Conservation (phyloP, 1,140 invertebrate genomes). For the Heliothis virescens region DNA sequence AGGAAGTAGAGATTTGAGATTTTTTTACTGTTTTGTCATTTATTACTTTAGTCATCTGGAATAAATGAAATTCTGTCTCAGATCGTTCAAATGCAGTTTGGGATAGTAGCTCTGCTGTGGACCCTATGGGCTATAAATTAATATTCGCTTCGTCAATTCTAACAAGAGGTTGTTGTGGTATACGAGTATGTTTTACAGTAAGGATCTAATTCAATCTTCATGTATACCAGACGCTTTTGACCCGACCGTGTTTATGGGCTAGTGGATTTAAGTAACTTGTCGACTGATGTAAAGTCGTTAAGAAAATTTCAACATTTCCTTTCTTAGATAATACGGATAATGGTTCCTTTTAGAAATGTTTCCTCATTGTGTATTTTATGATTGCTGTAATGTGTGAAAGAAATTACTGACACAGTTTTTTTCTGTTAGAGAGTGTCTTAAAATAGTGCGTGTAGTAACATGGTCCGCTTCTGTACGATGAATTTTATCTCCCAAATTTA, state of each 20-base stretch:
- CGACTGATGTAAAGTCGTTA: conserved; percentile 4
- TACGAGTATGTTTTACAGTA: too few species aligned
- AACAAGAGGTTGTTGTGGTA: too few species aligned
- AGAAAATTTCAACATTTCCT: neutral
- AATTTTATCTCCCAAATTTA: conserved; percentile 17
- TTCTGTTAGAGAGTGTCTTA: neutral
- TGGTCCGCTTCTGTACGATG: neutral
- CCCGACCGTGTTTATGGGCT: neutral
- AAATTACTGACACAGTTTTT: neutral
- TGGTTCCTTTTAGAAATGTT: conserved; percentile 2
- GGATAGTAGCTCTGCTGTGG: too few species aligned
- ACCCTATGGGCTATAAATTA: too few species aligned
- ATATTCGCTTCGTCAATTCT: too few species aligned
- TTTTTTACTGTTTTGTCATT: neutral
- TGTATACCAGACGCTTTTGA: too few species aligned
- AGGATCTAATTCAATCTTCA: too few species aligned
- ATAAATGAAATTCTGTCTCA: too few species aligned
- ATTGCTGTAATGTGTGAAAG: neutral
- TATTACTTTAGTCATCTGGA: too few species aligned
- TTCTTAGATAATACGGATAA: conserved; percentile 2
- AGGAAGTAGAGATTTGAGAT: neutral
- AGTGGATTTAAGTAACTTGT: neutral
- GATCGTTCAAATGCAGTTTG: too few species aligned
- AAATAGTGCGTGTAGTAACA: conserved; percentile 8
- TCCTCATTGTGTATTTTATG: conserved; percentile 2